Base-by-base conservation (phyloP, 1,140 invertebrate species). In the Mylabris phalerata region DNA sequence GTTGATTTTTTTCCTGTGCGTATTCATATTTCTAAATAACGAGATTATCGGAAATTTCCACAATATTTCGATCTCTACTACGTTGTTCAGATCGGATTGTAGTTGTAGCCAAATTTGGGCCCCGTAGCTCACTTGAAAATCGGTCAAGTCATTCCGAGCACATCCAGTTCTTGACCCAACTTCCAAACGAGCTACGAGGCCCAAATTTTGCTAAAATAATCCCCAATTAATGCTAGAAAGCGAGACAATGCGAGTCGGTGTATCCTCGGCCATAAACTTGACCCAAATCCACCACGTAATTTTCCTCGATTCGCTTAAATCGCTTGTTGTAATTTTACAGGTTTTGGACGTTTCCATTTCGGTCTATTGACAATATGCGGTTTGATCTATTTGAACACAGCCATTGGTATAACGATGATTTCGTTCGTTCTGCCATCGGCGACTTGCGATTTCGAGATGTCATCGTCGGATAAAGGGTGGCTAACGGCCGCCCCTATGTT, bases 321-420 rank as follows among this genome's bases (percentile, higher is more conserved):
- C 19, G 52, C 3, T 51, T 26, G 52, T 40, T 46, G 19, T 43
- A 41, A 41, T 61, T 51, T 72, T 72, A 48, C 77, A 88, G 91
- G 90, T 60, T 92, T 90, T 77, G 87, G 87, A 45, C 84, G 83
- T 73, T 89, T 88, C 73, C 87, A 89, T 69, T 86, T 83, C 67
- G 80, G 81, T 63, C 73, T 88, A 45, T 71, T 88, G 62, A 76
- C 83, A 43, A 67, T 88, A 73, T 84, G 84, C 56, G 86, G 86
- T 0, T 70, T 88, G 42, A 87, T 88, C 54, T 88, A 88, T 65
- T 79, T 86, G 64, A 85, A 88, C 72, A 87, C 85, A 0, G 85
- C 86, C 11, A 86, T 94, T 48, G 90, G 91, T 50, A 85, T 94
- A 52, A 90, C 90, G n/a, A 89, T 93, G 57, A 79, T 91, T 54